Percentiles rank a stretch among this genome's conserved stretches.
These are phyloP conservation scores for Prunella strophiata DNA, from an alignment of 2,797 vertebrate genomes.

Conservation along the genomic window DNA sequence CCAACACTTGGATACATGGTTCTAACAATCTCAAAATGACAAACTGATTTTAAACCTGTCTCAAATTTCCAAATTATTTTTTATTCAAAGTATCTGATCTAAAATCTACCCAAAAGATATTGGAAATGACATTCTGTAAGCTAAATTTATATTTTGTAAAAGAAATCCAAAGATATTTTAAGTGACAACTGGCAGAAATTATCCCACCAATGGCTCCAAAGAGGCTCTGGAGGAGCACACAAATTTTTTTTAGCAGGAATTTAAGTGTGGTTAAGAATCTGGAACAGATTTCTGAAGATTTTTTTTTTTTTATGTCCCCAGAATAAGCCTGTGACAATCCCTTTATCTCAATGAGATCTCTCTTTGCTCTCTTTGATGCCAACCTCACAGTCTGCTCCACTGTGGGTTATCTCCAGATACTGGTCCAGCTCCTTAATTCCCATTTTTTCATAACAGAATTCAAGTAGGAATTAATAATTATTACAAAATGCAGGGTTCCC, in stretches of 20 bases:
- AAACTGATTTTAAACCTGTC: background rate
- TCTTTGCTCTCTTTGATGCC: background rate
- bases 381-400: background rate
- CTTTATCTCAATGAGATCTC: background rate
- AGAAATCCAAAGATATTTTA: background rate
- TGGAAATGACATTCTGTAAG: background rate
- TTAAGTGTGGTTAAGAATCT: background rate
- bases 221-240: background rate
- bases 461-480: background rate
- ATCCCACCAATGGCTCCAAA: background rate
- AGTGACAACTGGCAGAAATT: background rate
- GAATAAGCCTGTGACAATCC: background rate
- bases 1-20: background rate
- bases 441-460: background rate
- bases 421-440: background rate
- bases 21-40: background rate
- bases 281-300: background rate
- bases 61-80: background rate
- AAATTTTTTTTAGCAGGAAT: background rate
- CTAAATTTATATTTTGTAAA: background rate
- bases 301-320: background rate
- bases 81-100: no score
- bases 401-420: background rate
- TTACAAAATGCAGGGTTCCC: fast-evolving
- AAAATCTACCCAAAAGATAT: background rate